Percentiles rank a stretch among this genome's conserved stretches.
These are phyloP conservation scores for Sphaerodactylus townsendi DNA, from an alignment of 2,113 vertebrate species.

Conservation along the genomic window DNA sequence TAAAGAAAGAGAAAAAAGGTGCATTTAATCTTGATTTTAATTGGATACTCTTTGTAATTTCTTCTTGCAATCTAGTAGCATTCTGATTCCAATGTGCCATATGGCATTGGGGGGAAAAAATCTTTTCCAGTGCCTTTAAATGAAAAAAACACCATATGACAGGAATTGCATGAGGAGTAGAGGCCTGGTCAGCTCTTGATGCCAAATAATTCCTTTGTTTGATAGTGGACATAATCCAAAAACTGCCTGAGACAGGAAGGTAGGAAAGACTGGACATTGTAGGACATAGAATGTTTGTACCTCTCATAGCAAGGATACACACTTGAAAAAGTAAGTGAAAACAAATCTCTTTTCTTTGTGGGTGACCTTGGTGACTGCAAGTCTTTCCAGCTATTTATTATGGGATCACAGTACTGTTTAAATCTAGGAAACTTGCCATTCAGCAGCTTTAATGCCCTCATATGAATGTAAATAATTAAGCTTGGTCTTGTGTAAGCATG, in stretches of 20 bases:
- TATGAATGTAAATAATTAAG: background rate
- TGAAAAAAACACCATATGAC: constrained; percentile 41
- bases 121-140: constrained; percentile 27
- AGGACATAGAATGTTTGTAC: background rate
- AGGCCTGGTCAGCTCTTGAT: constrained; percentile 10
- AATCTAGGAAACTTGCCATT: constrained; percentile 28
- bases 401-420: constrained; percentile 16
- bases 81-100: constrained; percentile 28
- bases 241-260: constrained; percentile 44
- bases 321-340: background rate
- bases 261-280: constrained; percentile 34
- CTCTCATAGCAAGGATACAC: background rate
- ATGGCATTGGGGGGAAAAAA: background rate
- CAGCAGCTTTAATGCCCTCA: constrained; percentile 26
- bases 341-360: constrained; percentile 35
- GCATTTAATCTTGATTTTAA: constrained; percentile 14
- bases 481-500: background rate
- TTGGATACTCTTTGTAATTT: background rate
- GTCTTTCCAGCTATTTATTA: constrained; percentile 31
- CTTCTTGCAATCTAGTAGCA: constrained; percentile 10
- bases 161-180: constrained; percentile 22
- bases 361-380: constrained; percentile 34
- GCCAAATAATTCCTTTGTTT: constrained; percentile 43
- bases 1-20: background rate
- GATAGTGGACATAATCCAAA: constrained; percentile 38